These are phyloP conservation scores for Rhynchonycteris naso DNA, from an alignment of 2,797 vertebrate genomes.

Conservation along the genomic window DNA sequence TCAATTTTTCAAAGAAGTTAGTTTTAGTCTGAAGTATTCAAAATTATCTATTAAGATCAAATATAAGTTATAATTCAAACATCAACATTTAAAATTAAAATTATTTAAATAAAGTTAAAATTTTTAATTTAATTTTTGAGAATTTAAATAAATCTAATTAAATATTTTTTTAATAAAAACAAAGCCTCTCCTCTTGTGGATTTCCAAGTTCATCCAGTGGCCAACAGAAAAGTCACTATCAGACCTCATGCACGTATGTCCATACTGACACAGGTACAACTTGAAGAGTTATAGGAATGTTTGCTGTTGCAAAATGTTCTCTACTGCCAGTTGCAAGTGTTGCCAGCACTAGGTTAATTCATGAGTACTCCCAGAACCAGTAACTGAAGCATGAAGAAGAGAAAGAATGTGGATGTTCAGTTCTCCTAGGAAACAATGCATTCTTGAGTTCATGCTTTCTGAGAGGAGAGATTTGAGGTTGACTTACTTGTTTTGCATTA, in stretches of 20 bases:
- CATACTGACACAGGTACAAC: background rate
- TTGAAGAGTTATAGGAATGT: background rate
- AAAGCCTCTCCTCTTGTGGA: background rate
- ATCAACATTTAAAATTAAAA: background rate
- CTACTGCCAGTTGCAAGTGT: background rate
- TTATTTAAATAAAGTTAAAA: conserved; percentile 13
- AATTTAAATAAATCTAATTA: background rate
- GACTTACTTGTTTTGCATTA: background rate
- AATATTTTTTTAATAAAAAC: background rate
- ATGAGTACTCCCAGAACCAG: background rate
- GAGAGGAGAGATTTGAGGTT: background rate
- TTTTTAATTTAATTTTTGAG: background rate
- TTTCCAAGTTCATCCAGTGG: background rate
- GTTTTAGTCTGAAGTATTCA: background rate
- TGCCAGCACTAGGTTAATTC: background rate
- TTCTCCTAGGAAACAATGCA: background rate
- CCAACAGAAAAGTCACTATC: background rate
- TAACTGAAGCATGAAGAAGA: background rate
- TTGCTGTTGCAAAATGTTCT: background rate
- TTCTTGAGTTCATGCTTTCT: background rate
- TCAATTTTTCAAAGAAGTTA: background rate
- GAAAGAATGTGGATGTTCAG: background rate
- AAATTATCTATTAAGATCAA: background rate
- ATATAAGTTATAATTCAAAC: conserved; percentile 7
- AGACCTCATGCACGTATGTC: background rate